phyloP scores from a whole-genome alignment of 2,888 invertebrate species.

The Trachelus stipa region DNA sequence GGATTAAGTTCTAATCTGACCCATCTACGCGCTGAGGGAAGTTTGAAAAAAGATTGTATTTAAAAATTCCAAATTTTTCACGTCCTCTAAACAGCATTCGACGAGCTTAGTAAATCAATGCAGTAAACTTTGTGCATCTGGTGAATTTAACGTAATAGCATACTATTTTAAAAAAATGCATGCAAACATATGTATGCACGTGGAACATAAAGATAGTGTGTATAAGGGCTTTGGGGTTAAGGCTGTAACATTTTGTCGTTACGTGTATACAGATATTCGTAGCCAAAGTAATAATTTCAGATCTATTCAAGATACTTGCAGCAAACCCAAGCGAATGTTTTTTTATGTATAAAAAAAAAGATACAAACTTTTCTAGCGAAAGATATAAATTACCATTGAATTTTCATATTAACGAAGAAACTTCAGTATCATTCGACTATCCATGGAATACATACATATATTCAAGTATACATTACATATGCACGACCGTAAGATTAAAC shows the following conservation, averaged over 20 bases:
- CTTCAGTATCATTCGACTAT: not conserved
- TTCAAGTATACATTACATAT: not conserved
- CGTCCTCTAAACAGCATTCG: not conserved
- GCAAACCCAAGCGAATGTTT: not conserved
- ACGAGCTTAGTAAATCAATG: not conserved
- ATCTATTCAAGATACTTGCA: not conserved
- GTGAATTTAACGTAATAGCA: not conserved
- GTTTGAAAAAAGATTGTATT: not conserved
- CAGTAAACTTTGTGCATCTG: not conserved
- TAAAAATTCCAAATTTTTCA: not conserved
- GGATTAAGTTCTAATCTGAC: constrained; percentile 14
- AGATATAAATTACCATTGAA: not conserved
- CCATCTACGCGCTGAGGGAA: not conserved
- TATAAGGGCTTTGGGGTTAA: not conserved
- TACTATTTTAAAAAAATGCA: not conserved
- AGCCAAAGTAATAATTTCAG: not conserved
- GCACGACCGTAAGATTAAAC: not conserved
- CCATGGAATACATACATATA: not conserved
- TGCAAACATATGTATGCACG: not conserved
- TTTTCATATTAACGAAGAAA: not conserved
- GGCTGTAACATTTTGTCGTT: not conserved
- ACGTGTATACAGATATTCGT: not conserved
- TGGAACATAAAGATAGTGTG: not conserved
- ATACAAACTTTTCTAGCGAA: not conserved
- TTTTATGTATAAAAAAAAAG: not conserved